Percentiles rank a stretch among this genome's conserved stretches.
Conservation (phyloP, 2,888 invertebrate genomes). For the Orthosia cruda region DNA sequence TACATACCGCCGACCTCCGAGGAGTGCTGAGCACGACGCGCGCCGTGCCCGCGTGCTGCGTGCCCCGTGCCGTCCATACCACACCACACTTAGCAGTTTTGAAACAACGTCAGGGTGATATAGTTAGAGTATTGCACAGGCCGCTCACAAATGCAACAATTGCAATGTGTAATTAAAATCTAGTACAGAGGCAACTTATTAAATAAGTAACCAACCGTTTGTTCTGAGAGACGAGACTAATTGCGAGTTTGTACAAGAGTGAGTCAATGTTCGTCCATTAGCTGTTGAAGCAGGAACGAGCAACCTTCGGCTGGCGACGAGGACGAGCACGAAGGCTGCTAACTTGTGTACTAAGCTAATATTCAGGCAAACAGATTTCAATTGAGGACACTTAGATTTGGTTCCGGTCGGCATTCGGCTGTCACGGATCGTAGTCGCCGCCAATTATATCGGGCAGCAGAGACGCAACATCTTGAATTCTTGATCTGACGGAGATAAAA, state of each 20-base stretch:
- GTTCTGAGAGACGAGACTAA: slow-evolving; percentile 37
- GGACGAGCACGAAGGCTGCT: slow-evolving; percentile 59
- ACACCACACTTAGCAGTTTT: slow-evolving; percentile 48
- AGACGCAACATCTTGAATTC: slow-evolving; percentile 27
- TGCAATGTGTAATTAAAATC: slow-evolving; percentile 62
- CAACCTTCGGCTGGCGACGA: slow-evolving; percentile 49
- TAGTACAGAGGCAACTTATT: slow-evolving; percentile 55
- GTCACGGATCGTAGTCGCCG: slow-evolving; percentile 39
- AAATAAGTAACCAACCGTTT: slow-evolving; percentile 38
- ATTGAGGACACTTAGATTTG: slow-evolving; percentile 67
- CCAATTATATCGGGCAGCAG: slow-evolving; percentile 37
- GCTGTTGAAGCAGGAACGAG: slow-evolving; percentile 38
- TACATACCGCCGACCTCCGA: slow-evolving; percentile 62
- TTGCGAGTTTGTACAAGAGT: slow-evolving; percentile 20
- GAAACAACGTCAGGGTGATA: slow-evolving; percentile 50
- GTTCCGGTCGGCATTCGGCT: slow-evolving; percentile 61
- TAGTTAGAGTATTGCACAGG: slow-evolving; percentile 58
- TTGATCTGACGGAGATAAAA: not conserved
- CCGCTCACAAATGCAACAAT: slow-evolving; percentile 50
- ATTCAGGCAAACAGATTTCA: slow-evolving; percentile 56
- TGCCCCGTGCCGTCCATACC: slow-evolving; percentile 26
- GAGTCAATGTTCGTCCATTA: slow-evolving; percentile 27
- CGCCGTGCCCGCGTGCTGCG: slow-evolving; percentile 18
- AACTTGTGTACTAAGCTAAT: slow-evolving; percentile 62
- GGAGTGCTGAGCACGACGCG: slow-evolving; percentile 24